Base-by-base conservation (phyloP, 2,888 invertebrate species). In the Orchesellides sinensis region DNA sequence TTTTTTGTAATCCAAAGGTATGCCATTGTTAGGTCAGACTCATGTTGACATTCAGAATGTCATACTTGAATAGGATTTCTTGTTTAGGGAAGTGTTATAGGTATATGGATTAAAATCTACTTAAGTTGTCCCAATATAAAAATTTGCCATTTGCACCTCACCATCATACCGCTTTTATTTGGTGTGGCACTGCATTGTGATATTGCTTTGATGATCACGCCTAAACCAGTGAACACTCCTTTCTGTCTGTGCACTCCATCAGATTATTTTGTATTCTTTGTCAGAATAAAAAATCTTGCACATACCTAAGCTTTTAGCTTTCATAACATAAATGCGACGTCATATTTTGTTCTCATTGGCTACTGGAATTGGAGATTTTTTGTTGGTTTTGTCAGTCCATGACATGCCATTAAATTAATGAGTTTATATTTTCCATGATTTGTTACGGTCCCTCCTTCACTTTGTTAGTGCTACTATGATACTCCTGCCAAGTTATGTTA, bases 141-240 rank as follows among this genome's bases (percentile, higher is more conserved):
- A 66, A 54, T 66, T 75, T 54, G 75, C 75, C 59, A 77, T 77
- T 77, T 77, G n/a, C 66, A 77, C 47, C 52, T 77, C 68, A 68
- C 59, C 27, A 61, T 45, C n/a, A 56, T 3, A 49, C 19, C 35
- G 23, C 17, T 74, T 63, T 74, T 40, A 61, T 68, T 77, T 77
- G 66, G 77, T 52, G 68, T 77, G 65, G 59, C 59, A 52, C n/a
- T n/a, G 35, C 40, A 59, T 27, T 10, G n/a, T 25, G 21, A 1
- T 10, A 14, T 40, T 5, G 40, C 40, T 40, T 40, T 21, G 45
- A 47, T n/a, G 73, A 61, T 49, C 73, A 73, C 73, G 49, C 73
- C 63, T 47, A 72, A 23, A 73, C 66, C 52, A 35, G 52, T 63
- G 74, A 52, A 75, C 74, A 75, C 74, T 75, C 74, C 74, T 75